Evolutionary conservation across 2,797 vertebrate species (phyloP).

Genomic region (Mycteria americana): DNA sequence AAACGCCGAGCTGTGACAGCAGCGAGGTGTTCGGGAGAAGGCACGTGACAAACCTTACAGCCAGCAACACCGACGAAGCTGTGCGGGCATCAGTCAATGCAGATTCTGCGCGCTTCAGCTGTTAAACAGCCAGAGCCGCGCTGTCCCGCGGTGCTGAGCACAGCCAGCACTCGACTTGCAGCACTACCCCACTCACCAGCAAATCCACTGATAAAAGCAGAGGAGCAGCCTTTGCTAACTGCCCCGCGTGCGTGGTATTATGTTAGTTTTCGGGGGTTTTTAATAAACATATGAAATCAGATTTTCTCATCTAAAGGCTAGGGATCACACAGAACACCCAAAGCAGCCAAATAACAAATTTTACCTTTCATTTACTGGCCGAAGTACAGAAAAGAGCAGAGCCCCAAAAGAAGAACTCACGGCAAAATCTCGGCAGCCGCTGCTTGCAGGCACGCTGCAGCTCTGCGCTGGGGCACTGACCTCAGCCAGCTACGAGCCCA

Average conservation of each 20-base stretch:
- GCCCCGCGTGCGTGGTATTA: fast-evolving
- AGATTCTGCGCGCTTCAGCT: not conserved
- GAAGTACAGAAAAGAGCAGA: not conserved
- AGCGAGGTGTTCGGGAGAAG: not conserved
- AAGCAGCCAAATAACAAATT: not conserved
- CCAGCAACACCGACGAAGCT: not conserved
- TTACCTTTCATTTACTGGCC: not conserved
- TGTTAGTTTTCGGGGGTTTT: not conserved
- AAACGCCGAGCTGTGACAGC: not conserved
- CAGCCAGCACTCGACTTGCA: not conserved
- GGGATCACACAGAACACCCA: not conserved
- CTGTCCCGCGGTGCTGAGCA: fast-evolving
- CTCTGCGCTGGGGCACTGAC: not conserved
- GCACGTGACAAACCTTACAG: not conserved
- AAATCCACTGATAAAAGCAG: not conserved
- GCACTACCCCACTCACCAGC: not conserved
- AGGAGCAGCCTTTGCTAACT: not conserved
- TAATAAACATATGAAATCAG: not conserved
- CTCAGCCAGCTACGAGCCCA: not conserved
- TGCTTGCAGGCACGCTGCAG: not conserved
- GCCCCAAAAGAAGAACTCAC: not conserved
- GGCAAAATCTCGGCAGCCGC: not conserved
- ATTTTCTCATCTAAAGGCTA: not conserved
- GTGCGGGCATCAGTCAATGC: fast-evolving
- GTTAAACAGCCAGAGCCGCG: not conserved